Percentiles rank a stretch among this genome's conserved stretches.
These are phyloP conservation scores for Pogonognathellus flavescens DNA, from an alignment of 1,140 invertebrate genomes.

Conservation along the genomic window DNA sequence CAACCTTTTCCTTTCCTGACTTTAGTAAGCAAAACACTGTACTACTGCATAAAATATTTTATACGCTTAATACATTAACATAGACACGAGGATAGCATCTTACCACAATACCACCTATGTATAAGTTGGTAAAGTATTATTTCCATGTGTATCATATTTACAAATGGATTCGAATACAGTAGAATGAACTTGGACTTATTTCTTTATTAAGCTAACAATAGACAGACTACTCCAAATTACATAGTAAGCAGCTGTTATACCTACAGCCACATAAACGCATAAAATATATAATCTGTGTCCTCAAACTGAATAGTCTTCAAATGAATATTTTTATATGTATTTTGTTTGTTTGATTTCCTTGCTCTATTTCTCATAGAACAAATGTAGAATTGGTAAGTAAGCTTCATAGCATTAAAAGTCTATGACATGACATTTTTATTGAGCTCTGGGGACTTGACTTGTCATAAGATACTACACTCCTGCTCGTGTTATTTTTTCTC, in stretches of 20 bases:
- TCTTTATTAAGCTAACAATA: slow-evolving; percentile 14
- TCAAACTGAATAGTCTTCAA: not conserved
- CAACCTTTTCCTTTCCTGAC: slow-evolving; percentile 9
- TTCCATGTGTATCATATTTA: too few species aligned
- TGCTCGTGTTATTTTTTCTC: not conserved
- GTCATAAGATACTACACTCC: not conserved
- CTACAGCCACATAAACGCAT: too few species aligned
- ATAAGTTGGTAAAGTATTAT: too few species aligned
- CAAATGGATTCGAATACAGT: not conserved
- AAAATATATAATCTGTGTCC: not conserved
- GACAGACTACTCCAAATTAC: not conserved
- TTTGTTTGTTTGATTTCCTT: not conserved
- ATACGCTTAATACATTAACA: slow-evolving; percentile 7
- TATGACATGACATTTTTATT: not conserved
- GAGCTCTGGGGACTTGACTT: slow-evolving; percentile 7
- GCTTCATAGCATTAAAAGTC: not conserved
- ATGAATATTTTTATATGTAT: not conserved
- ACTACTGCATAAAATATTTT: too few species aligned
- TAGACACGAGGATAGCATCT: slow-evolving; percentile 3
- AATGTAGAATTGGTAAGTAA: not conserved
- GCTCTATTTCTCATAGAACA: slow-evolving; percentile 17
- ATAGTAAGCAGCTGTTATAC: too few species aligned
- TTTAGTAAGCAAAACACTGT: not conserved
- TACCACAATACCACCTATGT: too few species aligned
- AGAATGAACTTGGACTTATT: slow-evolving; percentile 27